Percentiles rank a stretch among this genome's conserved stretches.
These are phyloP conservation scores for Pseudobourletiella spinata DNA, from an alignment of 1,140 invertebrate genomes.

Conservation along the genomic window DNA sequence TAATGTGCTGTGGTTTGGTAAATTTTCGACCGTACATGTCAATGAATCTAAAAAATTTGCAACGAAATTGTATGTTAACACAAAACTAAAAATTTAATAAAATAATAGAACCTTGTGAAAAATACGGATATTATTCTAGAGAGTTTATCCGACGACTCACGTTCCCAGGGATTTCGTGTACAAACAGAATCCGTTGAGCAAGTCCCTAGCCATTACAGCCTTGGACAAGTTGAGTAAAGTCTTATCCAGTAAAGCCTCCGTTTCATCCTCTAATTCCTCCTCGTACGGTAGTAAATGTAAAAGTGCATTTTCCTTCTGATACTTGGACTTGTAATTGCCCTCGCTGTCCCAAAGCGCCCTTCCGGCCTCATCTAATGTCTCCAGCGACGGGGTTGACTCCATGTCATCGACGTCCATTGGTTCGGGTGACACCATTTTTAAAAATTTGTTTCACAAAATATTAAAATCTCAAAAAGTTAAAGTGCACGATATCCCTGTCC, in stretches of 20 bases:
- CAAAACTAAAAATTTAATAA: background rate
- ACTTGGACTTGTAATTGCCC: slow-evolving; percentile 9
- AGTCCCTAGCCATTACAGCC: slow-evolving; percentile 33
- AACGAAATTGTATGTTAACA: background rate
- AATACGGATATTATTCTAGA: too few relatives aligned
- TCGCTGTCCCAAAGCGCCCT: background rate
- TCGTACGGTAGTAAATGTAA: slow-evolving; percentile 38
- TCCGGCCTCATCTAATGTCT: background rate
- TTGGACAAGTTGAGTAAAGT: slow-evolving; percentile 36
- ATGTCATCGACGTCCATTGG: slow-evolving; percentile 22
- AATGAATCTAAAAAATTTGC: slow-evolving; percentile 1
- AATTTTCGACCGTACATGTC: slow-evolving; percentile 76
- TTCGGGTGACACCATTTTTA: slow-evolving; percentile 9
- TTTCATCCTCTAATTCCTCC: slow-evolving; percentile 32
- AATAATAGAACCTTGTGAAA: background rate
- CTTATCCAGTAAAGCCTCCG: slow-evolving; percentile 29
- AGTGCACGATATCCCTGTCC: too few relatives aligned
- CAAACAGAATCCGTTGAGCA: slow-evolving; percentile 35
- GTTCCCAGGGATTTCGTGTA: slow-evolving; percentile 34
- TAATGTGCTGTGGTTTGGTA: slow-evolving; percentile 79
- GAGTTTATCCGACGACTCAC: too few relatives aligned
- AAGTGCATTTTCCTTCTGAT: slow-evolving; percentile 35
- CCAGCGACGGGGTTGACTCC: background rate
- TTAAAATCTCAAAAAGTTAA: too few relatives aligned
- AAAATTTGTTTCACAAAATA: too few relatives aligned